Base-by-base conservation (phyloP, 2,888 invertebrate genomes). In the Aricia artaxerxes region DNA sequence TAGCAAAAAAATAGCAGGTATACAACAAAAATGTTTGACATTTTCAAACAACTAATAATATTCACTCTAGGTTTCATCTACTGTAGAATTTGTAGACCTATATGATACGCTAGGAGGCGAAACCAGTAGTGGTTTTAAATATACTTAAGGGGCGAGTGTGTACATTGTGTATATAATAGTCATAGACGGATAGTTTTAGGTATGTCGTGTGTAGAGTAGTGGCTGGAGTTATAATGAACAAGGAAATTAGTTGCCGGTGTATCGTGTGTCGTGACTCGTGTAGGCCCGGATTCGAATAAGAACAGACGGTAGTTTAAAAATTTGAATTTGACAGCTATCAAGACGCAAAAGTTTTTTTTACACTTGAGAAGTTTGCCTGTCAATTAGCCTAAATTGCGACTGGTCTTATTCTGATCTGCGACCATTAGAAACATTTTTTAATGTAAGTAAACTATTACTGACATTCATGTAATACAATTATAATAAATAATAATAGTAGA, bases 81-180 rank as follows among this genome's bases (percentile, higher is more conserved):
- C 13, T 69, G 35, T 69, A 69, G 69, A 11, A 69, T 69, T 38
- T 13, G 35, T 69, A 69, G 35, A 69, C 69, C 69, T 69, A 38
- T 38, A 69, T 13, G 35, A 69, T 69, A 69, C 16, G 69, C 69
- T 38, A 69, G 69, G 69, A 13, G 9, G 31, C 11, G 35, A 35
- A 69, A 69, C 69, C 35, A 38, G 35, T 69, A 69, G 69, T 35
- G 69, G 69, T 69, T 69, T 69, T 69, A 35, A 69, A 69, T 69
- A 69, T 69, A 69, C 69, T 69, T 69, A 69, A 69, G 69, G 35
- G 69, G 69, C 69, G 69, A 69, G 69, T 87, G 82, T 92, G 92
- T 93, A 93, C 87, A 92, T 91, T 92, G 86, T 93, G 93, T 93
- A 93, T 90, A 93, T 92, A 91, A 87, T 92, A 92, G 90, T 86